These are phyloP conservation scores for Linnaemya vulpina DNA, from an alignment of 2,888 invertebrate species.

Conservation along the genomic window DNA sequence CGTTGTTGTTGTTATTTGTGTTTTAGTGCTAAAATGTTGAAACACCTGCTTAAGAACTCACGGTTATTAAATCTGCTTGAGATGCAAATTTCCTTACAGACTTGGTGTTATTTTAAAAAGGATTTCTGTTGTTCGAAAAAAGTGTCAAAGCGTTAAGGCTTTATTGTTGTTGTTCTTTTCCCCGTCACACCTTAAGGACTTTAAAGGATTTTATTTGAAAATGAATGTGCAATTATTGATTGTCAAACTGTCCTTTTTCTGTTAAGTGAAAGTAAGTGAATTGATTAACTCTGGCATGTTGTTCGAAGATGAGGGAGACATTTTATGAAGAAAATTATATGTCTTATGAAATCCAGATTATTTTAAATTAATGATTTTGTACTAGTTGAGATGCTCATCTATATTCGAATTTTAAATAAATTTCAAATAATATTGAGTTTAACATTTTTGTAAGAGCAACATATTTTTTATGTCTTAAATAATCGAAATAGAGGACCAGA, in stretches of 20 bases:
- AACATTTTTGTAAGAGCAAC: no score
- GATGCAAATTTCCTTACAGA: conserved; percentile 60
- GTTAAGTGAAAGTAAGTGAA: neutral
- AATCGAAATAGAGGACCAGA: no score
- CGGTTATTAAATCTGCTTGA: conserved; percentile 72
- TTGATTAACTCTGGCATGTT: neutral
- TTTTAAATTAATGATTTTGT: no score
- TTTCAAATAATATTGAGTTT: no score
- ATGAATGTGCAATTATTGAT: conserved; percentile 25
- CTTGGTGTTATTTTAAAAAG: neutral
- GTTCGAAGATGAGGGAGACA: no score
- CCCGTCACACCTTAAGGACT: conserved; percentile 65
- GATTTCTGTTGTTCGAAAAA: conserved; percentile 44
- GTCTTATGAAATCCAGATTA: no score
- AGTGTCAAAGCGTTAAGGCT: conserved; percentile 61
- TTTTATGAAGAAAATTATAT: no score
- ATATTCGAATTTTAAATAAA: no score
- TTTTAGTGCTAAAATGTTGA: conserved; percentile 31
- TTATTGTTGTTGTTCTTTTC: conserved; percentile 34
- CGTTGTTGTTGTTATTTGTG: neutral
- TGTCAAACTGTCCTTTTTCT: neutral
- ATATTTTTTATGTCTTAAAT: no score
- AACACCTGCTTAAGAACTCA: conserved; percentile 74
- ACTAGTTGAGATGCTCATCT: no score
- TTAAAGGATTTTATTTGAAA: conserved; percentile 65